Evolutionary conservation across 2,113 vertebrate species (phyloP), one percentile per base, ranked within the genome.

Genomic region (Onychostoma macrolepis): DNA sequence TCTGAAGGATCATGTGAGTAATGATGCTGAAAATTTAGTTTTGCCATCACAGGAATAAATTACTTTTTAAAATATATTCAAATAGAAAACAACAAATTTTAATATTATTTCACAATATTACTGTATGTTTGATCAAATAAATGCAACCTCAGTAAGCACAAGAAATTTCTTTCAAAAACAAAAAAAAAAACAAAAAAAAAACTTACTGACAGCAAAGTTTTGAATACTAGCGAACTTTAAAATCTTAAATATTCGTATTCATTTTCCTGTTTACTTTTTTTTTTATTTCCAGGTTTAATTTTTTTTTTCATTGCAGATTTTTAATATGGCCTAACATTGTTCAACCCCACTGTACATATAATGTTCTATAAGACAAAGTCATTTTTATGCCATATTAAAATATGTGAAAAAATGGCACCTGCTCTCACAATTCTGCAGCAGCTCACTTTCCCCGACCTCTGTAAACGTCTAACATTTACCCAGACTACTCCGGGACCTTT

Each of bases 391-490:
- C 56, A 24, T 65, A 43, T n/a, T n/a, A n/a, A n/a, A n/a, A n/a
- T n/a, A n/a, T n/a, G n/a, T n/a, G n/a, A n/a, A n/a, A n/a, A 83
- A 71, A 1, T 21, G 5, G 2, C 28, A 83, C 45, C 19, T 48
- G n/a, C 19, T n/a, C 28, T 71, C 26, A 48, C 26, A 50, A 50
- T 74, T n/a, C 65, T 50, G 48, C 45, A 72, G 6, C 36, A 36
- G 61, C 33, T 83, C 74, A 41, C 71, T 78, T 41, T 33, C 5
- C 61, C 61, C n/a, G 38, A 81, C 61, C 33, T 74, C 75, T 87
- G 30, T 43, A 85, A 86, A 45, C 33, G 69, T 38, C 30, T 81
- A 80, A 86, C 81, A 84, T 86, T 88, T 77, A 72, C 79, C 85
- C 45, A 86, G 87, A n/a, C 24, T 80, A 67, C 75, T 71, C 69